Evolutionary conservation across 2,888 invertebrate species (phyloP).

Genomic region (Merodon equestris): DNA sequence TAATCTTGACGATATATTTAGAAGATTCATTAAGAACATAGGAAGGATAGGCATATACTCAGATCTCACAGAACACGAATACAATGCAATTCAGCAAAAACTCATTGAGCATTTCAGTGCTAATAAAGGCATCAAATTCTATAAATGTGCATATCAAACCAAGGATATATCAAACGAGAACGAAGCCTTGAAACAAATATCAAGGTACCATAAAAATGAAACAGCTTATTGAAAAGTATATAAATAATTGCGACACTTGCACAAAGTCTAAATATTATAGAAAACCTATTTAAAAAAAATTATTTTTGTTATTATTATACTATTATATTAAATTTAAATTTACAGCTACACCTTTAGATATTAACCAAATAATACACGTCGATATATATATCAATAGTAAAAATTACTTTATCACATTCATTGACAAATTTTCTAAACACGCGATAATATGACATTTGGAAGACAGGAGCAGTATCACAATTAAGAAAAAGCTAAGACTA

Average conservation of each 20-base stretch:
- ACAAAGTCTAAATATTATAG: conserved; percentile 25
- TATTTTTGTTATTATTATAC: no score
- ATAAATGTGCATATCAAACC: conserved; percentile 9
- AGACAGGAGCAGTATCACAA: conserved; percentile 11
- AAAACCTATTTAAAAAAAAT: conserved; percentile 41
- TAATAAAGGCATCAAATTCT: conserved; percentile 5
- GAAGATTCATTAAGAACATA: conserved; percentile 1
- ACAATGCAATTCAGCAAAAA: neutral
- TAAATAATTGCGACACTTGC: conserved; percentile 29
- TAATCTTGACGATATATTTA: conserved; percentile 3
- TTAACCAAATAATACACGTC: conserved; percentile 23
- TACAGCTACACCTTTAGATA: conserved; percentile 43
- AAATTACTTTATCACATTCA: conserved; percentile 32
- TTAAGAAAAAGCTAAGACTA: conserved; percentile 6
- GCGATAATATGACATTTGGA: conserved; percentile 14
- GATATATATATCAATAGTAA: conserved; percentile 18
- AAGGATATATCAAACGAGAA: conserved; percentile 5
- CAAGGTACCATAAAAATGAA: conserved; percentile 16
- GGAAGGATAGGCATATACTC: neutral
- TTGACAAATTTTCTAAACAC: conserved; percentile 37
- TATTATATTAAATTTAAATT: conserved; percentile 33
- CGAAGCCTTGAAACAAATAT: conserved; percentile 11
- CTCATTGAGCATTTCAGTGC: neutral
- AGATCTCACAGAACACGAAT: conserved; percentile 6
- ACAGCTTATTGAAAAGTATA: conserved; percentile 20